Conservation (phyloP, 2,888 invertebrate species). For the Gryllus longicercus region DNA sequence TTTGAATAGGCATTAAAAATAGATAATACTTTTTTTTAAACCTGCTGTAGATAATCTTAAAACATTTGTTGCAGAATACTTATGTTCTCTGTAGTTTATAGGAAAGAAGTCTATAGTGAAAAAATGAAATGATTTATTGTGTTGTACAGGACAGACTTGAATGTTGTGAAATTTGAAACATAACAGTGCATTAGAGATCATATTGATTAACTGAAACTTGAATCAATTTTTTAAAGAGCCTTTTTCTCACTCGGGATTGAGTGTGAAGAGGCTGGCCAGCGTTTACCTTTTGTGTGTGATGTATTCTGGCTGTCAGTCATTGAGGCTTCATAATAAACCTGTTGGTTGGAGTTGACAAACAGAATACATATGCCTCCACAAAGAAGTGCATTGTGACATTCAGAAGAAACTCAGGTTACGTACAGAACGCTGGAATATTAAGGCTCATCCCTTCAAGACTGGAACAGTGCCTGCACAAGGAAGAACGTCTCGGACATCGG, state of each 20-base stretch:
- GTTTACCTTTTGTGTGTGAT: neutral
- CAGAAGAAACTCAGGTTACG: constrained; percentile 3
- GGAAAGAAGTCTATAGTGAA: constrained; percentile 17
- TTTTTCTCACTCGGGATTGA: neutral
- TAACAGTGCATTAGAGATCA: constrained; percentile 17
- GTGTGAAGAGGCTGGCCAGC: constrained; percentile 11
- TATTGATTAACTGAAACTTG: neutral
- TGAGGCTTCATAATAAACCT: neutral
- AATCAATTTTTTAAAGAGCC: neutral
- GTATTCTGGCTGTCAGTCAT: neutral
- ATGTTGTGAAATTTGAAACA: constrained; percentile 11
- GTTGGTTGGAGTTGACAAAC: neutral
- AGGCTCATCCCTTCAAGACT: constrained; percentile 17
- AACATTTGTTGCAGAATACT: constrained; percentile 10
- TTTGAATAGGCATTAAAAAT: neutral
- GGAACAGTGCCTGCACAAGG: constrained; percentile 17
- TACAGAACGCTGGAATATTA: neutral
- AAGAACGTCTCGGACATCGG: constrained; percentile 7
- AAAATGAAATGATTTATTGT: constrained; percentile 4
- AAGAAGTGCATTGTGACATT: constrained; percentile 6
- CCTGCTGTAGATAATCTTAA: constrained; percentile 2
- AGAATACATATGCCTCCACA: neutral
- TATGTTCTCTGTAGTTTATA: neutral
- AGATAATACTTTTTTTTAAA: neutral
- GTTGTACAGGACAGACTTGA: constrained; percentile 1